Conservation (phyloP, 2,113 vertebrate genomes). For the Leucoraja erinaceus region DNA sequence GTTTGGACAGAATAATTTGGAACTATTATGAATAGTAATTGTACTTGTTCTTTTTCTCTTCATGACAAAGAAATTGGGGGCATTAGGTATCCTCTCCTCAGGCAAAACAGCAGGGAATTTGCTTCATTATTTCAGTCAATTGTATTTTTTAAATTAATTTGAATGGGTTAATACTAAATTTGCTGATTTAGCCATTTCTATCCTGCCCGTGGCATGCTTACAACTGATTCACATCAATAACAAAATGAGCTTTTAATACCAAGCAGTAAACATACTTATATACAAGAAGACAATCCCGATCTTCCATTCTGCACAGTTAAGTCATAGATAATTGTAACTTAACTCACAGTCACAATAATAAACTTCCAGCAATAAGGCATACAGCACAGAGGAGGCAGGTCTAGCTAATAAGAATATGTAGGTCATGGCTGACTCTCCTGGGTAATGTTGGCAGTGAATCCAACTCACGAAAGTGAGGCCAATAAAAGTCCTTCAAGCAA, state of each 20-base stretch:
- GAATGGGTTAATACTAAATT: constrained; percentile 7
- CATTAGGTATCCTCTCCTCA: background rate
- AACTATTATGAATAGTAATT: background rate
- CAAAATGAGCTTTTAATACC: background rate
- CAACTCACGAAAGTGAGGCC: background rate
- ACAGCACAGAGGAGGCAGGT: background rate
- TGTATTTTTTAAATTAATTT: background rate
- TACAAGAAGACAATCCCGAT: background rate
- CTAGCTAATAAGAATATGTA: background rate
- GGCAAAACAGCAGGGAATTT: background rate
- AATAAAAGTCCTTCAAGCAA: background rate
- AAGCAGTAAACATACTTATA: background rate
- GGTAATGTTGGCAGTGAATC: background rate
- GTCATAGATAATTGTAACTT: background rate
- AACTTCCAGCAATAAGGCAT: background rate
- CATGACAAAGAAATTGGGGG: background rate
- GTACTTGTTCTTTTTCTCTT: background rate
- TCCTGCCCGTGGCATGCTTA: background rate
- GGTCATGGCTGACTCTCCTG: background rate
- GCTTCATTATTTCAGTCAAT: background rate
- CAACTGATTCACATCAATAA: background rate
- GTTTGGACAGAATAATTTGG: background rate
- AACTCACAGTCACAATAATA: background rate
- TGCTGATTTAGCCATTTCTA: background rate
- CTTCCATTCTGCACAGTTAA: background rate